Evolutionary conservation across 1,140 invertebrate species (phyloP).

Genomic region (Pygmarrhopalites habei): DNA sequence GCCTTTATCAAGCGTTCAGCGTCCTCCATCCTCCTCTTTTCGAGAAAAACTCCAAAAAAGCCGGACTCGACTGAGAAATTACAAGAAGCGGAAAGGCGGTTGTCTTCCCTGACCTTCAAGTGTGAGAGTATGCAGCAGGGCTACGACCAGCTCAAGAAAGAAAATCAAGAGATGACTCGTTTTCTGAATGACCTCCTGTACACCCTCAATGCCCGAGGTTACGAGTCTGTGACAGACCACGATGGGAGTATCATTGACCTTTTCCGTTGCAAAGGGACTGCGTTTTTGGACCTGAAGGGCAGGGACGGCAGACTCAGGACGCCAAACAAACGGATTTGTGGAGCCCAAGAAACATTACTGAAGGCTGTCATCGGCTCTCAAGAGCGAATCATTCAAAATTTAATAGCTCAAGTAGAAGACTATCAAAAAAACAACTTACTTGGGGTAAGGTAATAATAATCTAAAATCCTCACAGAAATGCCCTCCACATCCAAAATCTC

Average conservation of each 20-base stretch:
- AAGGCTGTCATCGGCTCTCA: constrained; percentile 31
- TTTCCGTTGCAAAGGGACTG: constrained; percentile 23
- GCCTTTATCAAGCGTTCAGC: no score
- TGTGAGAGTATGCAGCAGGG: background rate
- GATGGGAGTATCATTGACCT: constrained; percentile 27
- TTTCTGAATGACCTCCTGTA: constrained; percentile 30
- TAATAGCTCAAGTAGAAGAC: constrained; percentile 15
- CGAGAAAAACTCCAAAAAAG: background rate
- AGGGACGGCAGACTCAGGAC: constrained; percentile 11
- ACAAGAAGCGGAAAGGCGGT: background rate
- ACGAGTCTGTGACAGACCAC: constrained; percentile 26
- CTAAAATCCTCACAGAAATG: no score
- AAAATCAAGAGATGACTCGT: background rate
- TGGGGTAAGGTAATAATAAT: no score
- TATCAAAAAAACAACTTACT: background rate
- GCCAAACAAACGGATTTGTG: background rate
- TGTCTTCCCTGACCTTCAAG: background rate
- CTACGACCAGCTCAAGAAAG: background rate
- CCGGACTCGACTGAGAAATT: background rate
- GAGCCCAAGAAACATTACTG: constrained; percentile 21
- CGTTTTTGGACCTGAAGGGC: constrained; percentile 28
- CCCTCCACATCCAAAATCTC: no score
- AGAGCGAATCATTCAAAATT: constrained; percentile 21
- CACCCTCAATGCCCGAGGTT: constrained; percentile 31
- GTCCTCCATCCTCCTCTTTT: no score